Evolutionary conservation across 2,113 vertebrate species (phyloP).

Genomic region (Pungitius pungitius): DNA sequence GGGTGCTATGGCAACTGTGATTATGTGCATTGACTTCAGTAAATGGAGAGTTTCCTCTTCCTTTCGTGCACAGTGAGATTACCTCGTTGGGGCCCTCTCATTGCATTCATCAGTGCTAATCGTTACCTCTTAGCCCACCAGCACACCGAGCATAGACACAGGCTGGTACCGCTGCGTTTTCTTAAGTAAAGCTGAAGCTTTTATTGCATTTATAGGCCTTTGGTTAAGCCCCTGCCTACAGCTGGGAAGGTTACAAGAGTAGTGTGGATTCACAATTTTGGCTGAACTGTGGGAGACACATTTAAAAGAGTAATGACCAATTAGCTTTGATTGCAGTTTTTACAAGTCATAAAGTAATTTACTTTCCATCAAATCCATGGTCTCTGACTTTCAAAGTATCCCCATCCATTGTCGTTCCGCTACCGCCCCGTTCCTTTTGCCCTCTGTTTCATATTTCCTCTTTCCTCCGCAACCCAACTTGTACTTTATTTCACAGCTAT

Average conservation of each 20-base stretch:
- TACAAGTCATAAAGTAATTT: constrained; percentile 44
- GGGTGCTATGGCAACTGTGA: constrained; percentile 28
- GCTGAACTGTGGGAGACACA: constrained; percentile 3
- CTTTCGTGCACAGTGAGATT: constrained; percentile 54
- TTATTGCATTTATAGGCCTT: constrained; percentile 36
- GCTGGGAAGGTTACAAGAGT: constrained; percentile 4
- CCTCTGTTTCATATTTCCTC: constrained; percentile 50
- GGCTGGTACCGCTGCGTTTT: constrained; percentile 34
- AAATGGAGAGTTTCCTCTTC: constrained; percentile 67
- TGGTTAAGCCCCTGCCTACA: constrained; percentile 40
- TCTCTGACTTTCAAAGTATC: constrained; percentile 22
- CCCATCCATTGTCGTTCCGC: neutral
- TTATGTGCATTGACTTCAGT: constrained; percentile 58
- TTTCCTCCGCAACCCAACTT: constrained; percentile 61
- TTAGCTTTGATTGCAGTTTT: constrained; percentile 38
- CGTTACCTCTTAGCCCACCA: constrained; percentile 67
- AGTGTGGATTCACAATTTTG: constrained; percentile 40
- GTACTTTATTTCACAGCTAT: constrained; percentile 80
- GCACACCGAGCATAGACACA: constrained; percentile 39
- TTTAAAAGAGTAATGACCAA: constrained; percentile 31
- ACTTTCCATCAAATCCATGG: constrained; percentile 12
- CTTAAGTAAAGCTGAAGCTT: constrained; percentile 45
- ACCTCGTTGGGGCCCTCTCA: constrained; percentile 56
- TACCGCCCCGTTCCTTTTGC: constrained; percentile 26
- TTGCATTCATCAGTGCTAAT: constrained; percentile 72